phyloP scores from a whole-genome alignment of 2,113 vertebrate genomes.

The Corythornis vintsioides region DNA sequence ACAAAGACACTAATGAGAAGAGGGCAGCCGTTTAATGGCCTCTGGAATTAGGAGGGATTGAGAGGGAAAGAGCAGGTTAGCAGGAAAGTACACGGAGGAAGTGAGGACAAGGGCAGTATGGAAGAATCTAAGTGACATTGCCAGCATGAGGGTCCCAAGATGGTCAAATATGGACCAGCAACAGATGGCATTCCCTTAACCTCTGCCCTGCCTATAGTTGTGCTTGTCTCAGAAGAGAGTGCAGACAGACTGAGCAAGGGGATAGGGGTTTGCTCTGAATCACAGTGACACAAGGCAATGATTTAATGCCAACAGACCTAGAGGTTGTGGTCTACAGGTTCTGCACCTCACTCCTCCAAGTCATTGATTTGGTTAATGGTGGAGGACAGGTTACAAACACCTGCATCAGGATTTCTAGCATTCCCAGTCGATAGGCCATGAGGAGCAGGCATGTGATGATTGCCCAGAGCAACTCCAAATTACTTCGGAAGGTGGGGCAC shows the following conservation, averaged over 20 bases:
- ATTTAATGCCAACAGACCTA: neutral
- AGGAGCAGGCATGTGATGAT: neutral
- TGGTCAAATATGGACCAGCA: neutral
- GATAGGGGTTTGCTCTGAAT: neutral
- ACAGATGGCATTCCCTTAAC: neutral
- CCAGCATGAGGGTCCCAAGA: neutral
- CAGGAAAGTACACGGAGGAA: neutral
- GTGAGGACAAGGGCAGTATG: fast-evolving
- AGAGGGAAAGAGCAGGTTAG: neutral
- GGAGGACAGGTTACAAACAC: neutral
- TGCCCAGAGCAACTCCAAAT: neutral
- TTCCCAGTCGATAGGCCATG: neutral
- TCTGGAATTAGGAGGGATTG: neutral
- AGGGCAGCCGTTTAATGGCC: neutral
- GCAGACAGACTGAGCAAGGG: neutral
- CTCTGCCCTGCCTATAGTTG: neutral
- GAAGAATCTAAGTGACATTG: neutral
- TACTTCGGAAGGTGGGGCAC: neutral
- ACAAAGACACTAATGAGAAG: neutral
- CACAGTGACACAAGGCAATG: neutral
- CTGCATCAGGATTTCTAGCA: fast-evolving
- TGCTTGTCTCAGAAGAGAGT: neutral
- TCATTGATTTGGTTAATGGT: neutral
- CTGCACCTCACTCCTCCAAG: neutral
- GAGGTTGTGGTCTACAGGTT: neutral